Evolutionary conservation across 2,113 vertebrate species (phyloP), one percentile per base, ranked within the genome.

Genomic region (Bungarus multicinctus): DNA sequence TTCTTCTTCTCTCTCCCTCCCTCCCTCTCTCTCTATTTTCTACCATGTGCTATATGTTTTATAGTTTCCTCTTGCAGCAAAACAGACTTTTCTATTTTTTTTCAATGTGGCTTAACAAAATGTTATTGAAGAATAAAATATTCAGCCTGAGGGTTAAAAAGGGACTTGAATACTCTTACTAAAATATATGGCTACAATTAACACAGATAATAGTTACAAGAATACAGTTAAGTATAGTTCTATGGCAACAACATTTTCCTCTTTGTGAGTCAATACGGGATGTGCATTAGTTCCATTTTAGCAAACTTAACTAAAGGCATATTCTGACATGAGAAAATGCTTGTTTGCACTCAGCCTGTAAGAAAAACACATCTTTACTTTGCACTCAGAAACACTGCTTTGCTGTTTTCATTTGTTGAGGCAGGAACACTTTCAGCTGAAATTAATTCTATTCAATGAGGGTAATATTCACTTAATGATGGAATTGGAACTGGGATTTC

Each of bases 121-220:
- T 50, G 2, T 85, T 91, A 85, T 30, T 92, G 3, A n/a, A 87
- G 45, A 93, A 94, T 50, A 1, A 2, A 91, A 85, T 12, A 64
- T 18, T 64, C 8, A 39, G 23, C 18, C 30, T 47, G 23, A 22
- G 6, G 6, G 39, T 16, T 89, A 10, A 94, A 10, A 55, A 50
- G 22, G 3, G 3, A 93, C 89, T 94, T n/a, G 88, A 27, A 57
- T 25, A 25, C 9, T 90, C 43, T 69, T 6, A 47, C 90, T 91
- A 20, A 92, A 93, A 74, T 52, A 85, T 85, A 50, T 30, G 88
- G 64, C 43, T 88, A 39, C 57, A 87, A 91, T 60, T 87, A 91
- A 60, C 58, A 57, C 54, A 52, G 39, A 25, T 50, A 87, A 60
- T 91, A 14, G 58, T 45, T 18, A 5, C 10, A 47, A 54, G 4